Base-by-base conservation (phyloP, 2,888 invertebrate genomes). In the Microctonus hyperodae region DNA sequence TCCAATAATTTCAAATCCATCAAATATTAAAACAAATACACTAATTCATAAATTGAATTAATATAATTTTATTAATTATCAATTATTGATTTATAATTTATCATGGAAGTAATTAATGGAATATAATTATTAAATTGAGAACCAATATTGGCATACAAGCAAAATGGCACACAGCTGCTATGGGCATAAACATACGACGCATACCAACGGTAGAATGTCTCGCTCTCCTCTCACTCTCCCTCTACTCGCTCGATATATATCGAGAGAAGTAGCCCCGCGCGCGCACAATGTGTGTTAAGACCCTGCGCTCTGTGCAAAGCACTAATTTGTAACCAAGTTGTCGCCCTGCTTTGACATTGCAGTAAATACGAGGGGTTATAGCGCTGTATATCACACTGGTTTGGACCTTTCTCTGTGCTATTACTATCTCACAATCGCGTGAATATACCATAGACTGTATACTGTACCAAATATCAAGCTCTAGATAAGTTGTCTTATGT, bases 251-350 rank as follows among this genome's bases (percentile, higher is more conserved):
- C 65, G 64, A 68, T 62, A 55, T 65, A 68, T 70, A 71, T 70
- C 48, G 63, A 37, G 69, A 67, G 64, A 64, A 44, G 44, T 44
- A 16, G 44, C 16, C 44, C 44, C 44, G 16, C 16, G 44, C 16
- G 16, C 6, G 7, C 16, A 44, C 16, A 53, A 44, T 40, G 61
- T 62, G 61, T 62, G 48, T 56, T 64, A 68, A 68, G 67, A 64
- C 62, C 37, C 31, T 25, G 44, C 55, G 60, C 28, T 35, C 76
- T 75, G 74, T 76, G 78, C 75, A 77, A 76, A 79, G 79, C 79
- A 79, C 81, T 83, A 81, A 83, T 83, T 83, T 83, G 82, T 82
- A 81, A 81, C 81, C 81, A 79, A 82, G 82, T 83, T 83, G 83
- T 83, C 83, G 79, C 78, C 78, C 78, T 79, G 80, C 81, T 83